A percentile compares a stretch with the other conserved stretches of the same genome.
These are phyloP conservation scores for Triops cancriformis DNA, from an alignment of 1,140 invertebrate genomes.

Conservation along the genomic window DNA sequence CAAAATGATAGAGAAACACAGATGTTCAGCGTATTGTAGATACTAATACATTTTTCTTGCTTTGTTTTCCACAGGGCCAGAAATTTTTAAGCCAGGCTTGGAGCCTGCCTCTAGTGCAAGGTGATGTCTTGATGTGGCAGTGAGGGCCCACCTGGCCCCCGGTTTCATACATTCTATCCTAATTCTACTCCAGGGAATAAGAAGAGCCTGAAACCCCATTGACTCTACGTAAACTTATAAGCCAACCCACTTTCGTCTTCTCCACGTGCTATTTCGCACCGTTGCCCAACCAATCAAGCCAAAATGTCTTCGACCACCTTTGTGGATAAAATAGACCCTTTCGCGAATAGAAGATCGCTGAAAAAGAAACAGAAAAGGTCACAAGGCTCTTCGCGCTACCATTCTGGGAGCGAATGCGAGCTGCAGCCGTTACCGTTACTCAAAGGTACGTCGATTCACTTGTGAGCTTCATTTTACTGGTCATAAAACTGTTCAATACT, in stretches of 20 bases:
- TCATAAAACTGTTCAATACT: neutral
- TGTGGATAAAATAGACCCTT: slow-evolving; percentile 90
- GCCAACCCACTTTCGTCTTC: neutral
- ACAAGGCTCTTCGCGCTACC: slow-evolving; percentile 80
- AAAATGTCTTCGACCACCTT: slow-evolving; percentile 47
- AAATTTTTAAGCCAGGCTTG: neutral
- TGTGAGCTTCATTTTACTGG: neutral
- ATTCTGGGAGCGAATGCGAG: slow-evolving; percentile 81
- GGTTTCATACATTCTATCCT: neutral
- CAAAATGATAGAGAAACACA: no score
- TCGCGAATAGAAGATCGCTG: slow-evolving; percentile 71
- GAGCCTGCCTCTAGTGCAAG: slow-evolving; percentile 3
- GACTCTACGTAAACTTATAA: neutral
- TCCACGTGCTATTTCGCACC: neutral
- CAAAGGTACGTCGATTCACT: slow-evolving; percentile 55
- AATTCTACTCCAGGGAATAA: neutral
- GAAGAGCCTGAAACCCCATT: neutral
- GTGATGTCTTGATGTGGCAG: slow-evolving; percentile 9
- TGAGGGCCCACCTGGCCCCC: slow-evolving; percentile 7
- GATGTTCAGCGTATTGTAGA: neutral
- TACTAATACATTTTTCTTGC: neutral
- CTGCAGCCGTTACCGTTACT: slow-evolving; percentile 73
- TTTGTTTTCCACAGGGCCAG: neutral
- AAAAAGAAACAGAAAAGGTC: slow-evolving; percentile 90
- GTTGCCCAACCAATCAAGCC: neutral